phyloP scores from a whole-genome alignment of 2,888 invertebrate genomes.

The Eupeodes luniger region DNA sequence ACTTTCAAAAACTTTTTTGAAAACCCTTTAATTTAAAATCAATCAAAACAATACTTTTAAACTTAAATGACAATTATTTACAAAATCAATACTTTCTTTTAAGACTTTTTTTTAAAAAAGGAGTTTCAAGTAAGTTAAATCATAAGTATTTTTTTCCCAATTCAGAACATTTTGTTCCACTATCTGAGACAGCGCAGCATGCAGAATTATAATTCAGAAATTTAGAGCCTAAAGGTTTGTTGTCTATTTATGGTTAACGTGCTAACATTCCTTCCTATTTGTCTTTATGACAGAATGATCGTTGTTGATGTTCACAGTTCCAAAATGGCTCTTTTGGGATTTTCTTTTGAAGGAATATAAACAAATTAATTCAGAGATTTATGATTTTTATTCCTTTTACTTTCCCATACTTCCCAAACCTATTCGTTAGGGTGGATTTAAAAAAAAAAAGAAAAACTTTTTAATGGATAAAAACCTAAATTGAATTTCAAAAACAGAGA shows the following conservation, averaged over 20 bases:
- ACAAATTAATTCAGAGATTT: not conserved
- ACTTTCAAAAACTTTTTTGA: too few relatives aligned
- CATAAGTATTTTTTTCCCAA: not conserved
- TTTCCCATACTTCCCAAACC: too few relatives aligned
- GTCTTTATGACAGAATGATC: not conserved
- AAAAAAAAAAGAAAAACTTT: not conserved
- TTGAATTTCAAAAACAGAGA: constrained; percentile 32
- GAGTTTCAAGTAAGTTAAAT: too few relatives aligned
- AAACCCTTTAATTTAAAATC: too few relatives aligned
- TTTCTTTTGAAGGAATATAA: not conserved
- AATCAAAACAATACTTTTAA: too few relatives aligned
- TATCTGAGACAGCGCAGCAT: not conserved
- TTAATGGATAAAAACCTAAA: constrained; percentile 26
- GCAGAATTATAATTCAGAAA: not conserved
- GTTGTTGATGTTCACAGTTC: not conserved
- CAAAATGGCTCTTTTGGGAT: not conserved
- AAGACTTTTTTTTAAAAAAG: too few relatives aligned
- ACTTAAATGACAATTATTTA: too few relatives aligned
- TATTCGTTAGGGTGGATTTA: not conserved
- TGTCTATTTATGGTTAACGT: not conserved
- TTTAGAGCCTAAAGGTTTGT: not conserved
- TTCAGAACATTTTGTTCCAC: not conserved
- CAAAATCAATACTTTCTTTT: too few relatives aligned
- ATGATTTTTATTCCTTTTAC: not conserved
- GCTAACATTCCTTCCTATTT: not conserved